Evolutionary conservation across 1,140 invertebrate species (phyloP).

Genomic region (Bombus difficillimus): DNA sequence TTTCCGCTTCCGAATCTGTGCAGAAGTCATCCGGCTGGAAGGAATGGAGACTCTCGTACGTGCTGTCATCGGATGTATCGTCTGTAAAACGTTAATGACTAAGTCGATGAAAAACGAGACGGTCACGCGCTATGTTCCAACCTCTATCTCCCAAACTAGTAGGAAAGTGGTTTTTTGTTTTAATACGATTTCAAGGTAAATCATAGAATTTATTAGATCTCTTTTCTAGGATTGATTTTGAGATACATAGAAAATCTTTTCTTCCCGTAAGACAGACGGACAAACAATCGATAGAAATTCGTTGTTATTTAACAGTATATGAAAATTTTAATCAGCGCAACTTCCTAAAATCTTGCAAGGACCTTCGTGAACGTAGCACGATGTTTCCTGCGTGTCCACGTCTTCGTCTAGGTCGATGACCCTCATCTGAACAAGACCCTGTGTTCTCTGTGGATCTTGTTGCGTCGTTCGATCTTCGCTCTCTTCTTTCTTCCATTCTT

Average conservation of each 20-base stretch:
- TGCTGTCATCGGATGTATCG: constrained; percentile 77
- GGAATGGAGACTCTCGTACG: constrained; percentile 77
- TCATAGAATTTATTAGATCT: neutral
- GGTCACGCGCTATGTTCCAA: neutral
- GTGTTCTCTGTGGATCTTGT: constrained; percentile 40
- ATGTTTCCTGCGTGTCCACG: constrained; percentile 77
- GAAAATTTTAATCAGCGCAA: neutral
- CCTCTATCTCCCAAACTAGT: neutral
- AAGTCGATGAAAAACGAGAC: neutral
- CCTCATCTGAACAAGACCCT: constrained; percentile 78
- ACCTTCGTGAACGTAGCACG: constrained; percentile 81
- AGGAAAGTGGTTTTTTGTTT: neutral
- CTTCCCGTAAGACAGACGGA: neutral
- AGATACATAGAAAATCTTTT: neutral
- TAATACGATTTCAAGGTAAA: neutral
- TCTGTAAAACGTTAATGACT: constrained; percentile 62
- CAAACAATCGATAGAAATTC: neutral
- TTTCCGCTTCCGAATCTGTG: constrained; percentile 71
- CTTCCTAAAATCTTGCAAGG: constrained; percentile 2
- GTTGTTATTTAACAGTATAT: neutral
- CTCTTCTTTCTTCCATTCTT: constrained; percentile 33
- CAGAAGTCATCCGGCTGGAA: constrained; percentile 72
- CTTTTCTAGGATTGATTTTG: neutral
- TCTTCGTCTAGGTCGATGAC: constrained; percentile 73
- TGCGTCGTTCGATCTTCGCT: neutral